phyloP scores from a whole-genome alignment of 2,888 invertebrate genomes.

The Sclerodermus sp. region DNA sequence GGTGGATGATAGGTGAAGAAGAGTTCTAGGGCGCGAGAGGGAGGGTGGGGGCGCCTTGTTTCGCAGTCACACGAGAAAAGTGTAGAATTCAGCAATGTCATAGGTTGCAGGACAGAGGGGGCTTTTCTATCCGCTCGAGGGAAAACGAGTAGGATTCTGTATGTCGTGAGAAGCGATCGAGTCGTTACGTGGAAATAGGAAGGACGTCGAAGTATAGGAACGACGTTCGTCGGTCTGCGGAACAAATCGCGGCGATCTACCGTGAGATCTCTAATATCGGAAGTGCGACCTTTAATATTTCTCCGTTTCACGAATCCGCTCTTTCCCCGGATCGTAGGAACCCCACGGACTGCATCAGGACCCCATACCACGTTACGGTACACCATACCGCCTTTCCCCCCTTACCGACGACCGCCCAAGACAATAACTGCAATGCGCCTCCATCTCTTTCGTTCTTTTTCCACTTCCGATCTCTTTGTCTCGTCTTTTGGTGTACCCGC shows the following conservation, averaged over 20 bases:
- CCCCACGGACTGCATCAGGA: no score
- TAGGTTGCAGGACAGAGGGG: no score
- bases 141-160: no score
- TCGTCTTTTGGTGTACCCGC: no score
- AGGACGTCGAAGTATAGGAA: constrained; percentile 5
- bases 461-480: neutral
- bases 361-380: no score
- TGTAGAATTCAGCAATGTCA: no score
- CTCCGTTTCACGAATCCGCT: constrained; percentile 16
- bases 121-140: no score
- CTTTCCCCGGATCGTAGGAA: neutral
- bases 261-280: constrained; percentile 29
- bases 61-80: no score
- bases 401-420: neutral
- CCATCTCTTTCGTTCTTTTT: neutral
- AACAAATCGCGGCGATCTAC: constrained; percentile 25
- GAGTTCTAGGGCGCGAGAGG: no score
- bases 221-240: constrained; percentile 20
- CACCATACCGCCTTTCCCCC: no score
- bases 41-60: no score
- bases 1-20: no score
- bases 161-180: constrained; percentile 16
- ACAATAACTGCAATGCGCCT: constrained; percentile 5
- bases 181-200: constrained; percentile 19
- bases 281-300: constrained; percentile 38